Evolutionary conservation across 2,797 vertebrate genomes (phyloP).

Genomic region (Premnoplex brunnescens): DNA sequence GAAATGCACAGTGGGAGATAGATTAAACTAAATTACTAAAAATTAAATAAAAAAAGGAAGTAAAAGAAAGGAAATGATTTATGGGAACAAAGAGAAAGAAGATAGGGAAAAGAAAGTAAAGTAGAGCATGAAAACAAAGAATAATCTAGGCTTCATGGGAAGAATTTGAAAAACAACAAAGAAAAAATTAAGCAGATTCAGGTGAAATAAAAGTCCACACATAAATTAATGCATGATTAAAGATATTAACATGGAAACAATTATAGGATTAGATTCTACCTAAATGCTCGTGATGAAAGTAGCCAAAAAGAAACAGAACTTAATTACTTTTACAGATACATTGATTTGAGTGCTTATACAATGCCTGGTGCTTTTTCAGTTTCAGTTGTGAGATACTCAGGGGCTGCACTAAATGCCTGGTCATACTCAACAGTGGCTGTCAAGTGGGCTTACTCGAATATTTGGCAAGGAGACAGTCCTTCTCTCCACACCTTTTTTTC

Average conservation of each 20-base stretch:
- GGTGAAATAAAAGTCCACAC: not conserved
- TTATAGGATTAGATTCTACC: not conserved
- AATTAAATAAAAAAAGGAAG: not conserved
- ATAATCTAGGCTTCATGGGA: not conserved
- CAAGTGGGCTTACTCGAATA: not conserved
- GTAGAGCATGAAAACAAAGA: not conserved
- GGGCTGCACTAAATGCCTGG: not conserved
- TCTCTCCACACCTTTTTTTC: not conserved
- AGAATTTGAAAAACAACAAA: not conserved
- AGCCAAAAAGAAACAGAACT: not conserved
- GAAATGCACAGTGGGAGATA: not conserved
- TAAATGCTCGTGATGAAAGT: not conserved
- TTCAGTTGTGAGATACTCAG: not conserved
- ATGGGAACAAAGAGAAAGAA: not conserved
- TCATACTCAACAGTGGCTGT: not conserved
- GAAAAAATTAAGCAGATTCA: not conserved
- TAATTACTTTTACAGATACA: not conserved
- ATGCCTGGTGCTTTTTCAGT: not conserved
- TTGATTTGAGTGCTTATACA: not conserved
- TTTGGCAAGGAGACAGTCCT: not conserved
- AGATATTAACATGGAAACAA: not conserved
- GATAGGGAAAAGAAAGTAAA: not conserved
- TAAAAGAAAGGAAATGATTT: not conserved
- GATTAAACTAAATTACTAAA: slow-evolving; percentile 6
- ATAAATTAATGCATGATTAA: not conserved